Base-by-base conservation (phyloP, 2,113 vertebrate species). In the Caranx melampygus region DNA sequence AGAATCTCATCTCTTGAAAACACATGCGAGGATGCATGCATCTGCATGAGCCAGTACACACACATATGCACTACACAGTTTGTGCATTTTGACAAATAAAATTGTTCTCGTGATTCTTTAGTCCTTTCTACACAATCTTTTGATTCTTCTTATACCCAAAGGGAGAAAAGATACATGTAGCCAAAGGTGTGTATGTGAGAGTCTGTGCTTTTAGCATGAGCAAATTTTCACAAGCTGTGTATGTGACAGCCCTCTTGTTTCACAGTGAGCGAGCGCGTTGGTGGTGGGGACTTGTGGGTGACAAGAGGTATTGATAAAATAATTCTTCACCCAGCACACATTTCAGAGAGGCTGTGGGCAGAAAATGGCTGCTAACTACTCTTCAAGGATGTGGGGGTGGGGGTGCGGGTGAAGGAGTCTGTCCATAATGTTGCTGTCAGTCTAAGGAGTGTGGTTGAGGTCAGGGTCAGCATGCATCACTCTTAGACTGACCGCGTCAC, bases 391-490 rank as follows among this genome's bases (percentile, higher is more conserved):
- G 54, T 58, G 54, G 37, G 37, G 35, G 79, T 82, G 57, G 64
- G 52, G 49, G 67, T 58, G 54, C 34, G 37, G 35, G 79, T 82
- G 57, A 67, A 55, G 49, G 67, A 52, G 66, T 78, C 57, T 40
- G 61, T 57, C 60, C 0, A 15, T 81, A 71, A 85, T 81, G 64
- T 58, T 26, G 67, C 83, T 87, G 82, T 87, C 89, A 79, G 34
- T 70, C 58, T 76, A 20, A 0, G 35, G 74, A 61, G 67, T 86
- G 47, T 84, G 35, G 37, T 13, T 44, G 66, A 84, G 90, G 89
- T 87, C 90, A 91, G 83, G 85, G 85, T 85, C 60, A 81, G 81
- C 54, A 83, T 90, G 79, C 71, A 82, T 91, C 87, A 85, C 76
- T 78, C 37, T 34, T 70, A 66, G 42, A 15, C 33, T 81, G 67